These are phyloP conservation scores for Hanleya hanleyi DNA, from an alignment of 2,888 invertebrate species.

Conservation along the genomic window DNA sequence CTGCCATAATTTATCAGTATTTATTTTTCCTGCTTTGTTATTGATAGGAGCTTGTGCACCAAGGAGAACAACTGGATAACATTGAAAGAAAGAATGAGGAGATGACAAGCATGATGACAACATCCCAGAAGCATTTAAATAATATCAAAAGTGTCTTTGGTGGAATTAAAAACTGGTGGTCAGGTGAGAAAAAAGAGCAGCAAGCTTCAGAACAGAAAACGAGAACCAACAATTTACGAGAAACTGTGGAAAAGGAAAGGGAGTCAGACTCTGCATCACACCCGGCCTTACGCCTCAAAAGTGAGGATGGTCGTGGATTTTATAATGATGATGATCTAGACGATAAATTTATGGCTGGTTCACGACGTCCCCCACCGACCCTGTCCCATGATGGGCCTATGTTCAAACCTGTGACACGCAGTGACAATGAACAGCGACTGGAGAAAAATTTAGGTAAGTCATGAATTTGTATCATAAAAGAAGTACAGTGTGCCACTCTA, in stretches of 20 bases:
- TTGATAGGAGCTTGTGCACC: conserved; percentile 85
- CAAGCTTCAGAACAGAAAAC: conserved; percentile 8
- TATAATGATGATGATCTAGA: conserved; percentile 54
- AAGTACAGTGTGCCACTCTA: too few species aligned
- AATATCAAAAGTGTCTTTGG: conserved; percentile 98
- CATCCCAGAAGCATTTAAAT: conserved; percentile 95
- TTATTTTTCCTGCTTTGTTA: conserved; percentile 7
- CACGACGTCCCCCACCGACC: conserved; percentile 26
- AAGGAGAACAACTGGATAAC: conserved; percentile 91
- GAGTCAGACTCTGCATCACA: conserved; percentile 38
- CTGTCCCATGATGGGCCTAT: conserved; percentile 35
- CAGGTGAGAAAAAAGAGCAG: conserved; percentile 69
- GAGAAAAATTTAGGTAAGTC: conserved; percentile 67
- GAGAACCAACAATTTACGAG: conserved; percentile 39
- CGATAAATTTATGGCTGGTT: conserved; percentile 52
- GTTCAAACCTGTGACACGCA: conserved; percentile 53
- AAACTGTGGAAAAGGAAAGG: conserved; percentile 28
- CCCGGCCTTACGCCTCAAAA: conserved; percentile 35
- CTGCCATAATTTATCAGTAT: too few species aligned
- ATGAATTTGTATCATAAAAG: too few species aligned
- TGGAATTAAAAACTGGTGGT: conserved; percentile 94
- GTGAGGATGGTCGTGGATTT: conserved; percentile 50
- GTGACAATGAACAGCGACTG: conserved; percentile 56
- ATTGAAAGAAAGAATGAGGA: conserved; percentile 91
- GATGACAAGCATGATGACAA: conserved; percentile 90